Percentiles rank a stretch among this genome's conserved stretches.
phyloP scores from a whole-genome alignment of 2,888 invertebrate genomes.

The Ichneumon xanthorius region DNA sequence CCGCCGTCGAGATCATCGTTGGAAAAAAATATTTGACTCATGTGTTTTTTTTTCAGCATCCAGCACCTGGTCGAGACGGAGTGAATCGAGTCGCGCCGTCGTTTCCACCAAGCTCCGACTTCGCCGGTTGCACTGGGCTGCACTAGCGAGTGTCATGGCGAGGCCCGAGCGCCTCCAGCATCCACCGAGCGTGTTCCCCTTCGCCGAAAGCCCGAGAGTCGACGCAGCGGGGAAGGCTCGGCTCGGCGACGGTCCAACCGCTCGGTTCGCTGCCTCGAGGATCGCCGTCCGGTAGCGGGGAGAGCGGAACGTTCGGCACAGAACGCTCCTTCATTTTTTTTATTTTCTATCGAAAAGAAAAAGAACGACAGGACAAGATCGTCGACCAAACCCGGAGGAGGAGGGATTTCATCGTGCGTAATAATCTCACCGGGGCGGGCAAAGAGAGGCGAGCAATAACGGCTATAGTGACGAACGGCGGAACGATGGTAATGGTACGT shows the following conservation, averaged over 20 bases:
- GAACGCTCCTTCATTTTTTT: background rate
- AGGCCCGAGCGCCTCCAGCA: slow-evolving; percentile 21
- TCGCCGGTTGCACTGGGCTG: background rate
- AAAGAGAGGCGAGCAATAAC: background rate
- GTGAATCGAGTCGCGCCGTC: background rate
- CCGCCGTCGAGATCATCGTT: too few species aligned
- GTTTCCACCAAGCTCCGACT: background rate
- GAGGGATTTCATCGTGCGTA: slow-evolving; percentile 39
- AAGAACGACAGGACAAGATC: slow-evolving; percentile 12
- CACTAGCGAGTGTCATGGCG: background rate
- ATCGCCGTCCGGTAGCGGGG: background rate
- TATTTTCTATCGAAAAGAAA: background rate
- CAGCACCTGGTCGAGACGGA: too few species aligned
- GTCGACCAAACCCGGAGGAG: slow-evolving; percentile 28
- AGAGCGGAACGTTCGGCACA: background rate
- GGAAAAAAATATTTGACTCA: too few species aligned
- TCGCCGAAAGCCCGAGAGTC: slow-evolving; percentile 41
- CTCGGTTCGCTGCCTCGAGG: background rate
- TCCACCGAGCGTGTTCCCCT: slow-evolving; percentile 46
- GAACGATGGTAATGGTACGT: slow-evolving; percentile 60
- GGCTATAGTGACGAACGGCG: background rate
- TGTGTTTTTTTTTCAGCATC: too few species aligned
- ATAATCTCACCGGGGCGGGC: slow-evolving; percentile 16
- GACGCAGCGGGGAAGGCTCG: slow-evolving; percentile 15
- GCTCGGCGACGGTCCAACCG: slow-evolving; percentile 4